Percentiles rank a stretch among this genome's conserved stretches.
Evolutionary conservation across 2,113 vertebrate species (phyloP).

Genomic region (Pycnonotus jocosus): DNA sequence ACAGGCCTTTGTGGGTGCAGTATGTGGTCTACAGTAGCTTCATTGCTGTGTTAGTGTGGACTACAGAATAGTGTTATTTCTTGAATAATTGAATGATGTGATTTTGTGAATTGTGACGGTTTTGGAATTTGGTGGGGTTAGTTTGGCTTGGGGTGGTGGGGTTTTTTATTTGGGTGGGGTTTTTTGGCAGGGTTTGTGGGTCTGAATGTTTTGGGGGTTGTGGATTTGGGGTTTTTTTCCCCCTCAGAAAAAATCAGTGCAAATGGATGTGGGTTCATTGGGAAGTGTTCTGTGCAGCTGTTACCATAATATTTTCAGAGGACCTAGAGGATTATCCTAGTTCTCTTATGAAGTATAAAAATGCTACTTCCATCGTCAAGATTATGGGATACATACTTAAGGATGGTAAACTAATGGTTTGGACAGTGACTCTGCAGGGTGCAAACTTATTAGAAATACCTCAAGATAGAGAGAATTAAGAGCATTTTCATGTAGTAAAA

Average conservation of each 20-base stretch:
- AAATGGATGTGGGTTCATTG: neutral
- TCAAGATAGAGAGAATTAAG: neutral
- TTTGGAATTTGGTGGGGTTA: neutral
- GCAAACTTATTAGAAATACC: neutral
- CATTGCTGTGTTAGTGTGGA: neutral
- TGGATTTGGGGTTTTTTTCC: neutral
- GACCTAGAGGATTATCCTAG: neutral
- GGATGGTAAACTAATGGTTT: neutral
- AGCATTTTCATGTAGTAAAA: neutral
- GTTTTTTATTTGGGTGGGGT: fast-evolving
- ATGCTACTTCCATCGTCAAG: neutral
- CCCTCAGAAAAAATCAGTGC: neutral
- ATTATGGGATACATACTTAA: neutral
- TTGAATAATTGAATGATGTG: neutral
- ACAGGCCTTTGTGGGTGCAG: neutral
- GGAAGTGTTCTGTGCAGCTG: neutral
- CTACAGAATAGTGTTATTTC: neutral
- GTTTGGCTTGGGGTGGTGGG: neutral
- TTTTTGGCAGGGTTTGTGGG: neutral
- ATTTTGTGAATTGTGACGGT: neutral
- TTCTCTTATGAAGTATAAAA: neutral
- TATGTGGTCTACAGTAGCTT: neutral
- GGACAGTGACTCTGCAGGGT: neutral
- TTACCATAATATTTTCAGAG: neutral
- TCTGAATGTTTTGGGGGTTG: neutral